Base-by-base conservation (phyloP, 2,113 vertebrate species). In the Boulengerochromis microlepis region DNA sequence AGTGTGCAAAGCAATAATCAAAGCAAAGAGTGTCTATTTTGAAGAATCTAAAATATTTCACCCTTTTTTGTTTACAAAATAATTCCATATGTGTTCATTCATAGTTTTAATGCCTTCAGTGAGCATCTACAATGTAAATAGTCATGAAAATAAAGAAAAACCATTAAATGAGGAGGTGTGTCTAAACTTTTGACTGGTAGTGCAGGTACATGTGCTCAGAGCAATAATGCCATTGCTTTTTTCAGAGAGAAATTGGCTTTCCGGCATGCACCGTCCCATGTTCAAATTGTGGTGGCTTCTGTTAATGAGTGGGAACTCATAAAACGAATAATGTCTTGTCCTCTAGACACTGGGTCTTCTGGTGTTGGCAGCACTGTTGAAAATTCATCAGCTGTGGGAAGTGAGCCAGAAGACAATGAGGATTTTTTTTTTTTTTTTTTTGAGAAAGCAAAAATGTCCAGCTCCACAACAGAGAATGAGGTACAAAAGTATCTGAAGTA, bases 11-110 rank as follows among this genome's bases (percentile, higher is more conserved):
- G 59, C 59, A 64, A 19, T 64, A 64, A 64, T 11, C 29, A 64
- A 64, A 64, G 18, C 0, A 64, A 64, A 64, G 2, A 0, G 16
- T 64, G 59, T 33, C 59, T 33, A 0, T 64, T 64, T 64, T 33
- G 29, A 64, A 64, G 59, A 33, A 64, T 61, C 57, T 31, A 10
- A 61, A 61, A 31, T 10, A 59, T 18, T 59, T 59, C 56, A 59
- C 56, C 15, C 56, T 59, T 59, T 59, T 31, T 31, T 59, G 56
- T 6, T 53, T 11, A 53, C 52, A 10, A 22, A 10, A 53, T 53
- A 53, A 53, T 53, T 53, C 19, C 52, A 54, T 54, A 54, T 54
- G 6, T 54, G 52, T 11, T 64, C 16, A 64, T 64, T 64, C 59
- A 33, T 11, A 64, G 59, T n/a, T 64, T 35, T 35, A 3, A 35